Conservation (phyloP, 2,113 vertebrate species). For the Solenodon paradoxus region DNA sequence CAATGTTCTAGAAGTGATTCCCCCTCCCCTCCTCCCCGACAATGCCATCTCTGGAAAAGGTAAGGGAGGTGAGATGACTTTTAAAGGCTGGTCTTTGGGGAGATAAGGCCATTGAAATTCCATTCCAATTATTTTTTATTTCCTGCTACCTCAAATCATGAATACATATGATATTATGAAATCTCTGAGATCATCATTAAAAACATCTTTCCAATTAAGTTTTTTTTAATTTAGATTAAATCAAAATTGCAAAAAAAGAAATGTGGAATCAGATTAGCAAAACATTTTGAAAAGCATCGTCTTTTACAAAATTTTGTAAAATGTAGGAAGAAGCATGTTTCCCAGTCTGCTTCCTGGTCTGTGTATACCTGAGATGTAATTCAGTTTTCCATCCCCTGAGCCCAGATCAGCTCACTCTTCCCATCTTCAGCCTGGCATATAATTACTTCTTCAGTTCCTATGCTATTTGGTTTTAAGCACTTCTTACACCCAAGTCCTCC, state of each 20-base stretch:
- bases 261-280: neutral
- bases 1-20: slow-evolving; percentile 17
- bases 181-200: slow-evolving; percentile 45
- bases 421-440: slow-evolving; percentile 57
- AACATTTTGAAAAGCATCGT: neutral
- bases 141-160: slow-evolving; percentile 1
- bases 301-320: slow-evolving; percentile 46
- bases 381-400: slow-evolving; percentile 66
- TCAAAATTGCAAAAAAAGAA: slow-evolving; percentile 5
- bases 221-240: neutral
- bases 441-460: slow-evolving; percentile 77
- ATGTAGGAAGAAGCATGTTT: neutral
- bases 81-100: slow-evolving; percentile 1
- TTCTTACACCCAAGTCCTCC: slow-evolving; percentile 72
- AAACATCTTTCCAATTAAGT: slow-evolving; percentile 41
- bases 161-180: slow-evolving; percentile 18
- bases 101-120: slow-evolving; percentile 14
- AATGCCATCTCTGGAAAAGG: neutral
- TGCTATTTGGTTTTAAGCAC: slow-evolving; percentile 79
- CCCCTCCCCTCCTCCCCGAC: neutral
- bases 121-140: slow-evolving; percentile 51
- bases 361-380: slow-evolving; percentile 56
- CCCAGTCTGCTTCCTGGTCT: neutral
- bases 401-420: slow-evolving; percentile 61
- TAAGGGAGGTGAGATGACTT: neutral